phyloP scores from a whole-genome alignment of 2,888 invertebrate species.

The Plebejus anna region DNA sequence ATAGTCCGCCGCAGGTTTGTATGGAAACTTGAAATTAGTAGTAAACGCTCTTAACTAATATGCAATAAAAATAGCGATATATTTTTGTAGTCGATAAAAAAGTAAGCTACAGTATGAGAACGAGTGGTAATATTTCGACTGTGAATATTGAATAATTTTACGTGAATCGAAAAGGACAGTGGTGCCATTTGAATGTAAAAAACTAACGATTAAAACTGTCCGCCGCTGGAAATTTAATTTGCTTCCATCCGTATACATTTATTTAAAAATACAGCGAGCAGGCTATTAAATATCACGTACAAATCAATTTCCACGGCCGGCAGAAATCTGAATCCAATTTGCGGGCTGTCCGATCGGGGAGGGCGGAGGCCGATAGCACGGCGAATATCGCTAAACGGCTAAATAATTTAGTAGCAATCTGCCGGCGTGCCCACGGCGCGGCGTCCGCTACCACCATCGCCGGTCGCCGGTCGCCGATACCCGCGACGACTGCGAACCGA shows the following conservation, averaged over 20 bases:
- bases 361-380: conserved; percentile 62
- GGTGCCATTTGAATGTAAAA: not conserved
- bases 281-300: conserved; percentile 73
- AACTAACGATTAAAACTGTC: conserved; percentile 1
- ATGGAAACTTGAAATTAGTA: no score
- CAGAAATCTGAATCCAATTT: conserved; percentile 79
- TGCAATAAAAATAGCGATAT: no score
- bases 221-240: conserved; percentile 19
- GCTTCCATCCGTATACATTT: conserved; percentile 40
- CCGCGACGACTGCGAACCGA: conserved; percentile 44
- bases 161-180: not conserved
- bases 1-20: no score
- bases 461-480: conserved; percentile 38
- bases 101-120: not conserved
- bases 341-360: conserved; percentile 73
- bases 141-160: not conserved
- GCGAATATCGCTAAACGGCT: conserved; percentile 77
- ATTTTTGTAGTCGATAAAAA: not conserved
- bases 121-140: not conserved
- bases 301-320: conserved; percentile 73
- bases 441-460: conserved; percentile 43
- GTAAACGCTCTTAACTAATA: no score
- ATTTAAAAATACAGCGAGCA: conserved; percentile 50
- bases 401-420: conserved; percentile 78
- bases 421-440: conserved; percentile 49